Base-by-base conservation (phyloP, 2,888 invertebrate genomes). In the Punctoribates punctum region DNA sequence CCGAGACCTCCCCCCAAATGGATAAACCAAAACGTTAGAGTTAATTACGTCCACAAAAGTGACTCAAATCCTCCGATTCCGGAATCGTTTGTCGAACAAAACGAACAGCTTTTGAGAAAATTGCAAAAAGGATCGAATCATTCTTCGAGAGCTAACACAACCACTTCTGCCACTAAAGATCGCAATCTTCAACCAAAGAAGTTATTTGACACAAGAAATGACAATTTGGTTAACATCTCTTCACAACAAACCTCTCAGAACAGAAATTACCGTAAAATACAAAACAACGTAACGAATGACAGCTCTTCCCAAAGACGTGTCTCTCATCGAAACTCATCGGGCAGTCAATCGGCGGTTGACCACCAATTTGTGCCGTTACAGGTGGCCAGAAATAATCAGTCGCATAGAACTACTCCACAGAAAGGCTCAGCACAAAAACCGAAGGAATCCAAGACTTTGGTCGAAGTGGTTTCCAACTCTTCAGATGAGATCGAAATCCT, bases 331-430 rank as follows among this genome's bases (percentile, higher is more conserved):
- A 11, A 46, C n/a, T 11, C 29, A 48, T 54, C 25, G n/a, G 51
- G 17, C 6, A 25, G 11, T 60, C 34, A 51, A n/a, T 29, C 54
- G 11, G 11, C 60, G 15, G 27, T 57, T 34, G 57, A 34, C n/a
- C 27, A 73, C n/a, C 73, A 46, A n/a, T 75, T 75, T 27, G 67
- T 75, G 11, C 75, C 75, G n/a, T 75, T 75, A 65, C 65, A 46
- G 17, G 75, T 75, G 15, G 67, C 67, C n/a, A 11, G 75, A 48
- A 75, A 75, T 48, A 34, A 75, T 65, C 75, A 75, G 25, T 42
- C 42, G 38, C 70, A 70, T 11, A 38, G 70, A 46, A 11, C 23
- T n/a, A 23, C 70, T 17, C 65, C 65, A 3, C 34, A 65, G n/a
- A 29, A 29, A n/a, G n/a, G 23, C 11, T 27, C 34, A 20, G 20